These are phyloP conservation scores for Drosophila kohkoa DNA, from an alignment of 1,140 invertebrate species.

Conservation along the genomic window DNA sequence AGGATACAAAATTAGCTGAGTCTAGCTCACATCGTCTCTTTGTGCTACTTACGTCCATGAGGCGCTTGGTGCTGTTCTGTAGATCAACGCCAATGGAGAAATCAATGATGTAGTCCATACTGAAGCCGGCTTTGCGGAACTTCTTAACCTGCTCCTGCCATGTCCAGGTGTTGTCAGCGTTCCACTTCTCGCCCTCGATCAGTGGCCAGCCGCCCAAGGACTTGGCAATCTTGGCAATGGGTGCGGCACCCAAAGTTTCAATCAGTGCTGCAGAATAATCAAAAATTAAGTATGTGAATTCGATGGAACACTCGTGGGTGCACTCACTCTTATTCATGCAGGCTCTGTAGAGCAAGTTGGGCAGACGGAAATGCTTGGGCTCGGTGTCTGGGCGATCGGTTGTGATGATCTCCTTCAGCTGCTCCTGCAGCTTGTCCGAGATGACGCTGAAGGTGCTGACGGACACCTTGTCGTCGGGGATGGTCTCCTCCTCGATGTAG, in stretches of 20 bases:
- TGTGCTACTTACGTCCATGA: conserved; percentile 91
- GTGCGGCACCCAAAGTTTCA: conserved; percentile 89
- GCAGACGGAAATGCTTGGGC: conserved; percentile 90
- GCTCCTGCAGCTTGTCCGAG: conserved; percentile 91
- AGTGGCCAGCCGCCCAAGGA: conserved; percentile 96
- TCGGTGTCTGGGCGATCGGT: conserved; percentile 88
- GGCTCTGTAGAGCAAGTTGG: conserved; percentile 91
- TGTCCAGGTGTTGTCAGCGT: conserved; percentile 88
- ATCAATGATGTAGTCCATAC: conserved; percentile 96
- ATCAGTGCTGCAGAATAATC: conserved; percentile 87
- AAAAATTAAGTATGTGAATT: not conserved
- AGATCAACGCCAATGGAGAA: conserved; percentile 95
- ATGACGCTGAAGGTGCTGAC: conserved; percentile 93
- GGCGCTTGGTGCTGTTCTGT: conserved; percentile 94
- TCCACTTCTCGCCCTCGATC: conserved; percentile 91
- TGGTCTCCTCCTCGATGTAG: conserved; percentile 90
- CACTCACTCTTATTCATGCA: conserved; percentile 95
- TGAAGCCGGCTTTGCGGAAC: conserved; percentile 92
- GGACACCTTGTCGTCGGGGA: conserved; percentile 92
- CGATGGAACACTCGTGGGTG: not conserved
- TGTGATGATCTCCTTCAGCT: conserved; percentile 91
- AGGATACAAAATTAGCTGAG: conserved; percentile 7
- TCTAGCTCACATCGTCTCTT: not conserved
- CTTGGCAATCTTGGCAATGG: conserved; percentile 89
- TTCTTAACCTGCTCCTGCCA: conserved; percentile 94